These are phyloP conservation scores for Ligdia adustata DNA, from an alignment of 2,888 invertebrate species.

Conservation along the genomic window DNA sequence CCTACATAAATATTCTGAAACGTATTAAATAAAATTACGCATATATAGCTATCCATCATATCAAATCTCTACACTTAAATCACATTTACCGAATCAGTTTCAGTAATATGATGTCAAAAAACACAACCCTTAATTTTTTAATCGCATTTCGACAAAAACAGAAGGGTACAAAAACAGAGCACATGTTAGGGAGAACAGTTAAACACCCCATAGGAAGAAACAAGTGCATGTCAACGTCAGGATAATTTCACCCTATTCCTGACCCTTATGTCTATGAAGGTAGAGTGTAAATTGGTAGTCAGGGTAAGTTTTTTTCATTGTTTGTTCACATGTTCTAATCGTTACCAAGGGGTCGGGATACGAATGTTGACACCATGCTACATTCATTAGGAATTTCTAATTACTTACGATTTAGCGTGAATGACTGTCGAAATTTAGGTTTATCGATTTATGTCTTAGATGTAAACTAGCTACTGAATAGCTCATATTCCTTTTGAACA, in stretches of 20 bases:
- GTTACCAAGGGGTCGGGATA: conserved; percentile 45
- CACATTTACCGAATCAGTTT: conserved; percentile 15
- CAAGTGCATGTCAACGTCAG: conserved; percentile 68
- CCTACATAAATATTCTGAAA: no score
- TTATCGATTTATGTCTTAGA: no score
- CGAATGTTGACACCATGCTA: conserved; percentile 14
- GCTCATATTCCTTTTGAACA: no score
- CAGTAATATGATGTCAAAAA: conserved; percentile 18
- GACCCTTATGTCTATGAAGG: conserved; percentile 26
- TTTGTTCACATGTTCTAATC: conserved; percentile 75
- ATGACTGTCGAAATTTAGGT: no score
- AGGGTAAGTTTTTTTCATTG: conserved; percentile 43
- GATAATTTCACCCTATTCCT: conserved; percentile 35
- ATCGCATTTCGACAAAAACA: conserved; percentile 55
- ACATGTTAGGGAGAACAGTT: conserved; percentile 74
- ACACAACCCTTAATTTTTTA: conserved; percentile 27
- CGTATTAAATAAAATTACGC: not conserved
- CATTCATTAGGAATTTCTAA: conserved; percentile 12
- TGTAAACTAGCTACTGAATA: no score
- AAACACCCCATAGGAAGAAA: conserved; percentile 61
- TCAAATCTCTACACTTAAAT: not conserved
- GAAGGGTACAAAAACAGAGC: conserved; percentile 57
- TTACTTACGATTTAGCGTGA: not conserved
- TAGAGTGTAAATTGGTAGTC: conserved; percentile 30
- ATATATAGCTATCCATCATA: not conserved